Base-by-base conservation (phyloP, 2,888 invertebrate species). In the Protodeltote pygarga region DNA sequence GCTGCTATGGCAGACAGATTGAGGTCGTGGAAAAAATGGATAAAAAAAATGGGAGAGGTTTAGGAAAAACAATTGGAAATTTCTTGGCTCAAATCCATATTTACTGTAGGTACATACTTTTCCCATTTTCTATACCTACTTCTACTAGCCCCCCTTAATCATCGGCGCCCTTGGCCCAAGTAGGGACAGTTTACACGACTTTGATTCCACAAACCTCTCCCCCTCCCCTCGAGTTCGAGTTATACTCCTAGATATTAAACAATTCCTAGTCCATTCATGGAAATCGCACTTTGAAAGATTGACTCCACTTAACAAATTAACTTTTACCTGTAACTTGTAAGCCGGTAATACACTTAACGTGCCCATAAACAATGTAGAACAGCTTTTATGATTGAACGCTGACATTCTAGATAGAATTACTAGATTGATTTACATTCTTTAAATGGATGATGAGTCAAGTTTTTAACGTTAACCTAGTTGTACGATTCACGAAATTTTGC, bases 271-370 rank as follows among this genome's bases (percentile, higher is more conserved):
- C 11, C 15, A 24, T 19, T 45, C 47, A 3, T 8, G 9, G 46
- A 32, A 55, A 24, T 33, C 5, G 14, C 34, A 64, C 48, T 65
- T 24, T 25, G 2, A 15, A 32, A 34, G 24, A 67, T 63, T 45
- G 39, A 14, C 2, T 8, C 51, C 55, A 49, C 52, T 70, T 27
- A 21, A 33, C 24, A 48, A 53, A 67, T 63, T 55, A 55, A 59
- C 31, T 38, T 48, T 24, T 23, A 52, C 28, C 45, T 31, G 44
- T 60, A 48, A 66, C 51, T 67, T 55, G 20, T n/a, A n/a, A n/a
- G n/a, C 14, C 11, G n/a, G 2, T 55, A 54, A 65, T 63, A 25
- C 34, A 44, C 14, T 59, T 55, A 60, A 17, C 10, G 14, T 9
- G 1, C 10, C 27, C 0, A 50, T 68, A 61, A 65, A 69, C 64